Conservation (phyloP, 2,797 vertebrate species). For the Lophotriccus pileatus region DNA sequence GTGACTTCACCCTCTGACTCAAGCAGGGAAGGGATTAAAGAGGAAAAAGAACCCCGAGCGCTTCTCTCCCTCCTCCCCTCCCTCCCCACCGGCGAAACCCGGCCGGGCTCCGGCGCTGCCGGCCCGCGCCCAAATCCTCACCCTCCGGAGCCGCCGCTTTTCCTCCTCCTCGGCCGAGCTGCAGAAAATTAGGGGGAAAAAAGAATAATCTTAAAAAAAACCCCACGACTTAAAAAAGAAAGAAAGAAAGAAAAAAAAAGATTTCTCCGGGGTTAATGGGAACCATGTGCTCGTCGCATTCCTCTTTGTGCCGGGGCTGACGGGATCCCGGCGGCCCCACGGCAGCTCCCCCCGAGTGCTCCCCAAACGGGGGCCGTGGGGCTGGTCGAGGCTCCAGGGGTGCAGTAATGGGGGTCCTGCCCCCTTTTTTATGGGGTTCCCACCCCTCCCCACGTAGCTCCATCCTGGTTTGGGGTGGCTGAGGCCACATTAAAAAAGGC, state of each 20-base stretch:
- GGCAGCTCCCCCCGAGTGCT: accelerated
- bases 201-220: background rate
- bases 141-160: background rate
- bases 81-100: background rate
- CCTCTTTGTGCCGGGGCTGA: conserved; percentile 64
- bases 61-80: background rate
- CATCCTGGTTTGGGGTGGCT: background rate
- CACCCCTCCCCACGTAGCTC: background rate
- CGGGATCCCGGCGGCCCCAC: background rate
- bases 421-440: background rate
- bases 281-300: conserved; percentile 66
- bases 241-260: too few species aligned
- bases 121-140: background rate
- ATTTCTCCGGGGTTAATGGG: conserved; percentile 10
- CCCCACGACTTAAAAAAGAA: background rate
- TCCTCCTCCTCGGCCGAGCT: background rate
- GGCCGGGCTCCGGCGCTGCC: background rate
- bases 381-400: background rate
- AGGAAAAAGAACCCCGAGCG: background rate
- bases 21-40: conserved; percentile 12
- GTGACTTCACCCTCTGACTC: conserved; percentile 42
- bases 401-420: background rate
- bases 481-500: background rate
- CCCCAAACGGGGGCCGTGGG: accelerated
- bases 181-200: background rate